Evolutionary conservation across 2,888 invertebrate genomes (phyloP), one percentile per base, ranked within the genome.

Genomic region (Panopea generosa): DNA sequence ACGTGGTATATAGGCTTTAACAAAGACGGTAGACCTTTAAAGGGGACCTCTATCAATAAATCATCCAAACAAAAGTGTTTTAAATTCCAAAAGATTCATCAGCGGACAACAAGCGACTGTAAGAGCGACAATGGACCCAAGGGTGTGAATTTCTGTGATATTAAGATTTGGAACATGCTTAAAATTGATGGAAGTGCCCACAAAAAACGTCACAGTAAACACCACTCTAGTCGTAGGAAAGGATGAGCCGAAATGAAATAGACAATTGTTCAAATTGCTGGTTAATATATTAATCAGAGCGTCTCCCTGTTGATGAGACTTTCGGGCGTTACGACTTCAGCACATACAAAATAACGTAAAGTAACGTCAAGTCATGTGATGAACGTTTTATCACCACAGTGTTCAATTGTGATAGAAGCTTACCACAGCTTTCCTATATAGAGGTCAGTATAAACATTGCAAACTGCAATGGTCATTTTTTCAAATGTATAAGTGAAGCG

Each of bases 1-100:
- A 24, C n/a, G 22, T 76, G 56, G 67, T 74, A 70, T 59, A 43
- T 78, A 62, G 78, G 78, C 18, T 78, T 78, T 57, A 73, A 70
- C 29, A 77, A 72, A 72, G 53, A 61, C 45, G 73, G 74, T 14
- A 66, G 60, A 53, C 73, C 73, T 18, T 47, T 78, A 59, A 70
- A 69, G 45, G 78, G 70, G 52, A 70, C 59, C 38, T 59, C 57
- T 11, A 33, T 33, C 11, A 7, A 33, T 33, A 33, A 53, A 38
- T 11, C 70, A 38, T 49, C n/a, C 38, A 70, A 74, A 24, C 56
- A 56, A 50, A 59, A 70, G 14, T 78, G 78, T 70, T 74, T 62
- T 55, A 74, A 57, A 29, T 78, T 78, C 59, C 49, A 62, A 70
- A 78, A 78, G 52, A 14, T 63, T 14, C 33, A 47, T 27, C 47